These are phyloP conservation scores for Anguilla marmorata DNA, from an alignment of 2,797 vertebrate genomes.

Conservation along the genomic window DNA sequence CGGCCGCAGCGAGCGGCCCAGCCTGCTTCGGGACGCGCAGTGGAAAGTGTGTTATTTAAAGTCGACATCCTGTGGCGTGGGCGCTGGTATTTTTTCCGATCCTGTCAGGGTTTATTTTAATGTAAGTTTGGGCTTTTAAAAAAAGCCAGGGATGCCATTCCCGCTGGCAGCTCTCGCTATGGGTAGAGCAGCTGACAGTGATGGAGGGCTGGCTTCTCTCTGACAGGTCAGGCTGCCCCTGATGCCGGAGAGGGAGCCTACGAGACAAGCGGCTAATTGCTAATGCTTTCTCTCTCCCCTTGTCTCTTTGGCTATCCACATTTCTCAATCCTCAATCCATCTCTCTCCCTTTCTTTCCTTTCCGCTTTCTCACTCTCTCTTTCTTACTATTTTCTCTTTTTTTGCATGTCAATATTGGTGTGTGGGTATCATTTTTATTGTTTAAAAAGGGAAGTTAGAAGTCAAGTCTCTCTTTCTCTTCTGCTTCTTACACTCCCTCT, in stretches of 20 bases:
- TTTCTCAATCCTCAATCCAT: not conserved
- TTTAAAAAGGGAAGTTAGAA: not conserved
- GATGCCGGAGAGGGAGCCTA: not conserved
- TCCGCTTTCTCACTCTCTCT: not conserved
- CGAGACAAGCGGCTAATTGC: not conserved
- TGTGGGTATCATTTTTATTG: too few relatives aligned
- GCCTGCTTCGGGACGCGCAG: constrained; percentile 32
- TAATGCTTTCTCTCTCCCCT: not conserved
- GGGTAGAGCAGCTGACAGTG: constrained; percentile 45
- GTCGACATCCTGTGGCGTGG: constrained; percentile 50
- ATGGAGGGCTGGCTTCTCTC: constrained; percentile 40
- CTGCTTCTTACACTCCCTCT: not conserved
- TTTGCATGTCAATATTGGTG: not conserved
- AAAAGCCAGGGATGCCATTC: constrained; percentile 54
- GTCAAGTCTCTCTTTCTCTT: too few relatives aligned
- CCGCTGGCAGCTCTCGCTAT: constrained; percentile 48
- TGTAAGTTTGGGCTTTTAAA: constrained; percentile 49
- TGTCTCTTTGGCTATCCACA: not conserved
- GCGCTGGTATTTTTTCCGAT: constrained; percentile 56
- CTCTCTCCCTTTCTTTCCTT: not conserved
- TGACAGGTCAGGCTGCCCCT: not conserved
- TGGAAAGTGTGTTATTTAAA: constrained; percentile 63
- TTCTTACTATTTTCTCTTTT: not conserved
- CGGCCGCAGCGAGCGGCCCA: not conserved
- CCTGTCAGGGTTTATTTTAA: constrained; percentile 60